Percentiles rank a stretch among this genome's conserved stretches.
phyloP scores from a whole-genome alignment of 2,113 vertebrate genomes.

The Tretioscincus oriximinensis region DNA sequence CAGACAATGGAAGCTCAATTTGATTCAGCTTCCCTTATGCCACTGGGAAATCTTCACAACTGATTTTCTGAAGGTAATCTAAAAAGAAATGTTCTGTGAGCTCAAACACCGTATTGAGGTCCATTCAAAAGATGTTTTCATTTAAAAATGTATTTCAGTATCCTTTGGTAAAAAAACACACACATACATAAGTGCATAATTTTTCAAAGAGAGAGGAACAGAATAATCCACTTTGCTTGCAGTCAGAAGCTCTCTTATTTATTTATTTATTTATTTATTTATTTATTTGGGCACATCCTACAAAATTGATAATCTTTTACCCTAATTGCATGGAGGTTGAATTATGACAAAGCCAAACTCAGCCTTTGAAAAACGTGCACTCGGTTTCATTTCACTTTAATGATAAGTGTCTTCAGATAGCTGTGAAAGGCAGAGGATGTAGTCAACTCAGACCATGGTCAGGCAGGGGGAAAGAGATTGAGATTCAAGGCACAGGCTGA shows the following conservation, averaged over 20 bases:
- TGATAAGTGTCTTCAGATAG: background rate
- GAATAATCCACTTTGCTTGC: background rate
- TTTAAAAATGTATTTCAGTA: background rate
- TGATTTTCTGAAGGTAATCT: constrained; percentile 18
- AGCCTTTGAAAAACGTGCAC: background rate
- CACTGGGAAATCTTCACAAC: constrained; percentile 32
- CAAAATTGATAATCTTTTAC: background rate
- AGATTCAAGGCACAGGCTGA: too few relatives aligned
- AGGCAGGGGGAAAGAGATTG: too few relatives aligned
- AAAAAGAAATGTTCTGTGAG: constrained; percentile 26
- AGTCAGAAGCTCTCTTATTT: background rate
- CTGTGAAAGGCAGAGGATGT: background rate
- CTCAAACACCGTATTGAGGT: background rate
- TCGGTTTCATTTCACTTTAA: background rate
- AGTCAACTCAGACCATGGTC: background rate
- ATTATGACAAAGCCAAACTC: background rate
- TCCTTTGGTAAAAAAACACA: too few relatives aligned
- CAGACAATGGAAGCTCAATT: constrained; percentile 45
- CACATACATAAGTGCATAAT: background rate
- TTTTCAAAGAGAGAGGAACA: background rate
- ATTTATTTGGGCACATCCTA: background rate
- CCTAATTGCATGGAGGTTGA: background rate
- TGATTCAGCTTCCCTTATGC: constrained; percentile 42
- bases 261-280: background rate
- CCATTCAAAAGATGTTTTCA: background rate